phyloP scores from a whole-genome alignment of 2,888 invertebrate species.

The Limnephilus lunatus region DNA sequence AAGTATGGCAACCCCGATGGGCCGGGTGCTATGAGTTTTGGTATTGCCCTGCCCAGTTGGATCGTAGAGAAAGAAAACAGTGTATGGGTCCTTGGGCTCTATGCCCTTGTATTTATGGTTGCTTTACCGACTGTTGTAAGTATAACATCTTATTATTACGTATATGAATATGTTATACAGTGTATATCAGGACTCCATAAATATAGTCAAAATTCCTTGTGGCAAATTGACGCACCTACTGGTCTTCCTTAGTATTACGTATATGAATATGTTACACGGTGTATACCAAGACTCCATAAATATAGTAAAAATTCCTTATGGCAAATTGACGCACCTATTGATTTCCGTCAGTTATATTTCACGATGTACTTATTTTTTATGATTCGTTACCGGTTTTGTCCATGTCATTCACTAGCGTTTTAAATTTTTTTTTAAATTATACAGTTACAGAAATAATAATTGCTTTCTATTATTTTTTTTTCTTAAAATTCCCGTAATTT shows the following conservation, averaged over 20 bases:
- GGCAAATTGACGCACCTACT: background rate
- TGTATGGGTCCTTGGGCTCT: conserved; percentile 96
- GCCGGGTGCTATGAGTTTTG: conserved; percentile 99
- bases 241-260: background rate
- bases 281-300: background rate
- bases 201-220: background rate
- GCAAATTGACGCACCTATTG: background rate
- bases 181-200: background rate
- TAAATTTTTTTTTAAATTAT: no score
- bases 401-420: no score
- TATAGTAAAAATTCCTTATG: background rate
- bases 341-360: background rate
- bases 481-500: background rate
- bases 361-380: background rate
- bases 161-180: no score
- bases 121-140: conserved; percentile 90
- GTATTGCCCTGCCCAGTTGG: conserved; percentile 99
- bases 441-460: no score
- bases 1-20: conserved; percentile 99
- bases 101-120: conserved; percentile 98
- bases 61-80: conserved; percentile 99
- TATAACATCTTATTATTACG: conserved; percentile 63
- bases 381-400: background rate
- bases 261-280: no score
- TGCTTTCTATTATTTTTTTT: background rate